A percentile compares a stretch with the other conserved stretches of the same genome.
Conservation (phyloP, 2,113 vertebrate species). For the Sphyrna mokarran region DNA sequence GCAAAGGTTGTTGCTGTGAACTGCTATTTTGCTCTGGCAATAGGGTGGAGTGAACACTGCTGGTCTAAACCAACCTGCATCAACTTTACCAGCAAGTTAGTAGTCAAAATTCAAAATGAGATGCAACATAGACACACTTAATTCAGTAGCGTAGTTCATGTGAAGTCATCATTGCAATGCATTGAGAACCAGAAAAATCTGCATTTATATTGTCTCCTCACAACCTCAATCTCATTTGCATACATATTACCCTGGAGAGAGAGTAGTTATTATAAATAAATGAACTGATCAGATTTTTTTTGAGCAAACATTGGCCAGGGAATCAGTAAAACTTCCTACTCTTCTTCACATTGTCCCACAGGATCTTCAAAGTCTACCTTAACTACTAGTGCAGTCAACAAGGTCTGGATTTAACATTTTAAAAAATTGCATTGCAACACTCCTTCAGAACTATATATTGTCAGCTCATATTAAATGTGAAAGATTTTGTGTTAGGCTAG, state of each 20-base stretch:
- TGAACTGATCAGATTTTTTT: neutral
- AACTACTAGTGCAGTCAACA: neutral
- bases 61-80: neutral
- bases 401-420: neutral
- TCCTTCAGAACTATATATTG: neutral
- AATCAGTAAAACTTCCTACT: neutral
- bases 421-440: neutral
- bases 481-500: no score
- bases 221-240: neutral
- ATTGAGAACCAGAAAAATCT: neutral
- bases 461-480: neutral
- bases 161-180: neutral
- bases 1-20: neutral
- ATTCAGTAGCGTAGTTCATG: neutral
- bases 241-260: neutral
- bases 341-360: neutral
- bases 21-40: neutral
- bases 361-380: neutral
- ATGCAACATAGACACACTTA: neutral
- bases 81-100: neutral
- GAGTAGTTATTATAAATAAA: neutral
- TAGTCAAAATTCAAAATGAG: neutral
- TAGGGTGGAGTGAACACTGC: neutral
- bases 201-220: neutral
- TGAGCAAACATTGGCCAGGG: neutral